Evolutionary conservation across 2,797 vertebrate genomes (phyloP).

Genomic region (Dendrocincla tyrannina): DNA sequence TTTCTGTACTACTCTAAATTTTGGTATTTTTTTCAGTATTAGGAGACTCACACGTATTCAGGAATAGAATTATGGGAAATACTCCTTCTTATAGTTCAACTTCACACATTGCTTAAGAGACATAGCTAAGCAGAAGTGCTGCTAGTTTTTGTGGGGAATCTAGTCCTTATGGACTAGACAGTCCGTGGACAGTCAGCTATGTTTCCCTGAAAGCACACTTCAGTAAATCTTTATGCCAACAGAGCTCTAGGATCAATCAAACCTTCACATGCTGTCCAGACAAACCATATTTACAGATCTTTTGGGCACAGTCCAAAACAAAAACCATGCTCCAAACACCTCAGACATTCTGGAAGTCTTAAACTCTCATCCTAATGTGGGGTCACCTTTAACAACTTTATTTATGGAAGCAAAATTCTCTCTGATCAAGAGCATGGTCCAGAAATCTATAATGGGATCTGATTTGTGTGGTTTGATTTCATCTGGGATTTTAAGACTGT

Average conservation of each 20-base stretch:
- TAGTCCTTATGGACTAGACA: background rate
- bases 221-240: background rate
- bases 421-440: background rate
- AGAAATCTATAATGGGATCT: background rate
- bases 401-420: background rate
- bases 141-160: background rate
- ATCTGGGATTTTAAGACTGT: background rate
- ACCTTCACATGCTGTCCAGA: background rate
- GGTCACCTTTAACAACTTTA: background rate
- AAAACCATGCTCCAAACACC: background rate
- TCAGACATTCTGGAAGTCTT: background rate
- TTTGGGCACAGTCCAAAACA: background rate
- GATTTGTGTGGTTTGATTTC: conserved; percentile 12
- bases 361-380: background rate
- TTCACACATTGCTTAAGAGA: background rate
- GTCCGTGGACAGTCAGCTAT: background rate
- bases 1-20: background rate
- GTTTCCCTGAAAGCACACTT: background rate
- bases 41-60: background rate
- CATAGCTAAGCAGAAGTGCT: background rate
- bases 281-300: background rate
- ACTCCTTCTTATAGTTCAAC: background rate
- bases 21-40: background rate
- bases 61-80: background rate
- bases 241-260: background rate